phyloP scores from a whole-genome alignment of 2,888 invertebrate genomes.

The Nasonovia ribisnigri region DNA sequence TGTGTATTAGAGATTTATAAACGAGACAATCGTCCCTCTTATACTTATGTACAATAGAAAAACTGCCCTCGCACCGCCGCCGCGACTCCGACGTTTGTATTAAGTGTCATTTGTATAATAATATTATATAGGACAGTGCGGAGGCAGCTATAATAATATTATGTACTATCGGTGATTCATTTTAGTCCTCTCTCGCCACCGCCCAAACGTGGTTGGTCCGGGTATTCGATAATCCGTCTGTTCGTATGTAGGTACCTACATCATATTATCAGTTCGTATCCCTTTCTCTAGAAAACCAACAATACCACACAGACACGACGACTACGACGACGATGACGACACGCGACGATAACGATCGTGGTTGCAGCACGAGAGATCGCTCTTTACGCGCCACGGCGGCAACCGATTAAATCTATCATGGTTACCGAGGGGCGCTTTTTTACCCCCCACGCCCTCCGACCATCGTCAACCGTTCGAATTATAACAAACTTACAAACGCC shows the following conservation, averaged over 20 bases:
- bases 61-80: not conserved
- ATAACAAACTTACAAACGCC: not conserved
- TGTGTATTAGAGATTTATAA: not conserved
- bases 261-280: not conserved
- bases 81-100: too few relatives aligned
- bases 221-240: not conserved
- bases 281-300: not conserved
- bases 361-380: constrained; percentile 24
- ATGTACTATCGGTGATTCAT: not conserved
- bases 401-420: constrained; percentile 15
- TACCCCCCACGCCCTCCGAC: not conserved
- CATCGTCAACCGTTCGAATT: not conserved
- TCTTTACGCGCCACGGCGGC: constrained; percentile 30
- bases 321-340: constrained; percentile 23
- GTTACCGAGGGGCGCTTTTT: not conserved
- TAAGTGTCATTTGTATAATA: not conserved
- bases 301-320: not conserved
- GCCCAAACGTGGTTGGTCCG: not conserved
- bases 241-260: not conserved
- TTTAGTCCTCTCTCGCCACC: not conserved
- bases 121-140: not conserved
- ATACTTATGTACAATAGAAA: not conserved
- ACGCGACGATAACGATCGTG: constrained; percentile 29
- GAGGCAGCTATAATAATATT: not conserved
- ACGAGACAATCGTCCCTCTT: not conserved